phyloP scores from a whole-genome alignment of 2,797 vertebrate genomes.

The Todus mexicanus region DNA sequence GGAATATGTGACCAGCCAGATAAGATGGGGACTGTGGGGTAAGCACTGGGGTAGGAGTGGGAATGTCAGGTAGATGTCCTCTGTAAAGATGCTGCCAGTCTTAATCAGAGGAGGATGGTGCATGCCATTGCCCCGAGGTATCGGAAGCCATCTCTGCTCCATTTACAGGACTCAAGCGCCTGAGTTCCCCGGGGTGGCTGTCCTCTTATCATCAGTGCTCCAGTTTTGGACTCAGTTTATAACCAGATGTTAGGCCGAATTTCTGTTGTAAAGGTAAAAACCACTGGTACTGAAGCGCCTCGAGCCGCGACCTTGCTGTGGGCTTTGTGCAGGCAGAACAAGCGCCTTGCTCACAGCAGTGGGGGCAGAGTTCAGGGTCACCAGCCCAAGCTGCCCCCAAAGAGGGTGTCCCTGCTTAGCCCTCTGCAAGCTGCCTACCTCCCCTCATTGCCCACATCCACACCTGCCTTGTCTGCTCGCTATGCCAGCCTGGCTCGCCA shows the following conservation, averaged over 20 bases:
- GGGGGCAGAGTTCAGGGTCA: not conserved
- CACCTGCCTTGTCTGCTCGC: not conserved
- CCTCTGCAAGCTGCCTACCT: not conserved
- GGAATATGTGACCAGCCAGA: not conserved
- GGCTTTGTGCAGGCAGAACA: constrained; percentile 16
- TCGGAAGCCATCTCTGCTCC: constrained; percentile 70
- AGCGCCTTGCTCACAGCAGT: not conserved
- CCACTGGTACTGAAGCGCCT: not conserved
- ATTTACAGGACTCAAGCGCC: constrained; percentile 68
- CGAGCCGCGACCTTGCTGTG: constrained; percentile 4
- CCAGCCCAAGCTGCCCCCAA: not conserved
- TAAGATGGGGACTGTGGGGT: not conserved
- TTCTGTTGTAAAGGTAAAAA: constrained; percentile 70
- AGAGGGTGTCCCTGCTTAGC: not conserved
- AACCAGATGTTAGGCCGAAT: constrained; percentile 70
- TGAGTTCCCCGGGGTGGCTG: constrained; percentile 63
- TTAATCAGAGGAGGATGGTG: constrained; percentile 23
- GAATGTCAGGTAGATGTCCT: constrained; percentile 19
- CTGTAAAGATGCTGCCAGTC: not conserved
- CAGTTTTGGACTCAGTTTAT: constrained; percentile 66
- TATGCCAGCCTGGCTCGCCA: not conserved
- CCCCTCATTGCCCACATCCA: not conserved
- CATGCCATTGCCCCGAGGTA: constrained; percentile 48
- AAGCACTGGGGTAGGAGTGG: constrained; percentile 7
- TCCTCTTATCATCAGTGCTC: constrained; percentile 60